These are phyloP conservation scores for Caenorhabditis elegans DNA, from an alignment of 1,140 invertebrate species.

Conservation along the genomic window DNA sequence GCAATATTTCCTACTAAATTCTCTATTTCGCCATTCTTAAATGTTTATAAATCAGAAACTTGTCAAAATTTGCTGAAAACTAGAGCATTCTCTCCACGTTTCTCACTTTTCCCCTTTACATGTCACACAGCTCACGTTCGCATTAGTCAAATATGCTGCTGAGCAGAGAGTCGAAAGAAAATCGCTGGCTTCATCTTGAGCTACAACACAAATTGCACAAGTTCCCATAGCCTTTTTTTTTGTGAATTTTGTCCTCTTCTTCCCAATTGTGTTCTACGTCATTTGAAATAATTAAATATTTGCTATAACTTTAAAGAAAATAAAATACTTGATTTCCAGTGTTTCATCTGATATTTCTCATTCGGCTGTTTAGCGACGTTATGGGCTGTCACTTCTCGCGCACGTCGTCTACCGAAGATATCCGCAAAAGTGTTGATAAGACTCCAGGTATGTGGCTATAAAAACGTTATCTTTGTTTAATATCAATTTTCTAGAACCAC, in stretches of 20 bases:
- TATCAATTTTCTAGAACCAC: background rate
- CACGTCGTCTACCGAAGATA: background rate
- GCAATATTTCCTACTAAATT: too few species aligned
- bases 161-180: background rate
- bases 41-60: too few species aligned
- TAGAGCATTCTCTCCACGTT: too few species aligned
- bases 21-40: too few species aligned
- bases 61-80: too few species aligned
- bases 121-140: conserved; percentile 20
- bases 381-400: conserved; percentile 19
- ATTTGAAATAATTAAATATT: too few species aligned
- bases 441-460: background rate
- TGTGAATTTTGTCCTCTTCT: too few species aligned
- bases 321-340: too few species aligned
- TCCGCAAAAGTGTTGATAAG: conserved; percentile 2
- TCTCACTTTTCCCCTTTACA: background rate
- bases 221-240: background rate
- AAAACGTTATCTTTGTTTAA: background rate
- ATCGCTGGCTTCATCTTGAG: background rate
- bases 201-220: background rate
- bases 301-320: too few species aligned
- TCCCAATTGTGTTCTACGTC: too few species aligned
- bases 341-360: background rate
- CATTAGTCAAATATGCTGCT: background rate
- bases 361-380: background rate